A percentile compares a stretch with the other conserved stretches of the same genome.
These are phyloP conservation scores for Agrochola lychnidis DNA, from an alignment of 2,888 invertebrate species.

Conservation along the genomic window DNA sequence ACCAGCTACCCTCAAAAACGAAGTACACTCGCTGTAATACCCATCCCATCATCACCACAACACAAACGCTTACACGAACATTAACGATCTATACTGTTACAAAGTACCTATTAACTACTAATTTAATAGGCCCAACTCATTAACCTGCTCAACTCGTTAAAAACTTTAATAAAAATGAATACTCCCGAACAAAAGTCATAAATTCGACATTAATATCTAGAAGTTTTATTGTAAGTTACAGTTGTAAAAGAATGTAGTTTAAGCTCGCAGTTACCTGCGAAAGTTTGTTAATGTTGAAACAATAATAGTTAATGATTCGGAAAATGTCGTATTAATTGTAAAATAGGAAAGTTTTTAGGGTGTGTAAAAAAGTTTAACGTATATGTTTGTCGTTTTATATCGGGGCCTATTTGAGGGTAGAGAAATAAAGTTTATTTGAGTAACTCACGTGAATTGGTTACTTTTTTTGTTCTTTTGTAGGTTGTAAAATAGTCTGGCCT, in stretches of 20 bases:
- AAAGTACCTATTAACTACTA: constrained; percentile 73
- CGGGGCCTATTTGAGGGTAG: background rate
- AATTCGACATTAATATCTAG: constrained; percentile 77
- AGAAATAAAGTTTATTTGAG: constrained; percentile 33
- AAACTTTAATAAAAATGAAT: constrained; percentile 77
- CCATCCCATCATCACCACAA: constrained; percentile 14
- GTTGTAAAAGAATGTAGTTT: constrained; percentile 57
- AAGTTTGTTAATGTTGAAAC: constrained; percentile 57
- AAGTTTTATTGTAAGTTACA: constrained; percentile 58
- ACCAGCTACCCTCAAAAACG: background rate
- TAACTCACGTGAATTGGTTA: background rate
- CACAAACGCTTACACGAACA: constrained; percentile 48
- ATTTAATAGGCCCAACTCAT: constrained; percentile 85
- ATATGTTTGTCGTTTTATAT: constrained; percentile 28
- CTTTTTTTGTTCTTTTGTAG: constrained; percentile 20
- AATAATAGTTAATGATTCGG: constrained; percentile 61
- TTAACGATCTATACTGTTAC: constrained; percentile 66
- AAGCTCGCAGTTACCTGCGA: constrained; percentile 48
- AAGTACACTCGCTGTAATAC: background rate
- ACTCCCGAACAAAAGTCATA: constrained; percentile 73
- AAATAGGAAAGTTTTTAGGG: constrained; percentile 50
- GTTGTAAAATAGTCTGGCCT: constrained; percentile 18
- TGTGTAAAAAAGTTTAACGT: constrained; percentile 52
- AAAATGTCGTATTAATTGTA: constrained; percentile 61
- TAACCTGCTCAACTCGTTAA: constrained; percentile 86